Evolutionary conservation across 92 coral and sea anemone genomes (phyloP).

Genomic region (Porites divaricata): DNA sequence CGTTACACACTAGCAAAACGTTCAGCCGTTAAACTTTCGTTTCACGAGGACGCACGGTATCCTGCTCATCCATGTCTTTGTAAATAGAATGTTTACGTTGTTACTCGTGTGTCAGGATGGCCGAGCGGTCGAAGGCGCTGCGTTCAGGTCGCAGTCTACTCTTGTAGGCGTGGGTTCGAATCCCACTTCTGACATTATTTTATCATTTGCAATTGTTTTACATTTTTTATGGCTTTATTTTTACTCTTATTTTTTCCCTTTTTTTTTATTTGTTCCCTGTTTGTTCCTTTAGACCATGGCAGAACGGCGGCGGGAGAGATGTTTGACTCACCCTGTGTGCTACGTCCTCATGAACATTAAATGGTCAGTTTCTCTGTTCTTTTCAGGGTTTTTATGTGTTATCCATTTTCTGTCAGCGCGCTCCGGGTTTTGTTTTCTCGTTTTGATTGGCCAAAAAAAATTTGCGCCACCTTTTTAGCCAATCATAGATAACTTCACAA

Average conservation of each 20-base stretch:
- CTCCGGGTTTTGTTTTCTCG: too few species aligned
- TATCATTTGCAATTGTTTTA: too few species aligned
- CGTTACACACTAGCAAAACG: too few species aligned
- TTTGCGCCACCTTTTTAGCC: too few species aligned
- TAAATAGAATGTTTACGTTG: too few species aligned
- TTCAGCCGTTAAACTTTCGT: too few species aligned
- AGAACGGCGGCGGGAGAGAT: conserved; percentile 82
- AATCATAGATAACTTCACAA: too few species aligned
- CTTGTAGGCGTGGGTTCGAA: conserved; percentile 99
- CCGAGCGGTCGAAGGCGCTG: conserved; percentile 99
- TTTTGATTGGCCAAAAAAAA: too few species aligned
- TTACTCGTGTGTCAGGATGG: conserved; percentile 86
- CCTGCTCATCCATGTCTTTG: too few species aligned
- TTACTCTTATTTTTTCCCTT: neutral
- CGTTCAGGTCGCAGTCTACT: conserved; percentile 99
- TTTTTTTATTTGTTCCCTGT: too few species aligned
- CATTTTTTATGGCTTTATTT: neutral
- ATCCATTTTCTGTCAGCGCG: neutral
- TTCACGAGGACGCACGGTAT: too few species aligned
- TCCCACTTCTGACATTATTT: conserved; percentile 95
- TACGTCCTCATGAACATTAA: conserved; percentile 77
- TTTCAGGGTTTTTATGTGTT: too few species aligned
- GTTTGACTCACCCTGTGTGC: conserved; percentile 90
- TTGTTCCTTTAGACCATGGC: conserved; percentile 81
- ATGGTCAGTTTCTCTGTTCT: conserved; percentile 53